Evolutionary conservation across 1,140 invertebrate species (phyloP).

Genomic region (Glossosoma conforme): DNA sequence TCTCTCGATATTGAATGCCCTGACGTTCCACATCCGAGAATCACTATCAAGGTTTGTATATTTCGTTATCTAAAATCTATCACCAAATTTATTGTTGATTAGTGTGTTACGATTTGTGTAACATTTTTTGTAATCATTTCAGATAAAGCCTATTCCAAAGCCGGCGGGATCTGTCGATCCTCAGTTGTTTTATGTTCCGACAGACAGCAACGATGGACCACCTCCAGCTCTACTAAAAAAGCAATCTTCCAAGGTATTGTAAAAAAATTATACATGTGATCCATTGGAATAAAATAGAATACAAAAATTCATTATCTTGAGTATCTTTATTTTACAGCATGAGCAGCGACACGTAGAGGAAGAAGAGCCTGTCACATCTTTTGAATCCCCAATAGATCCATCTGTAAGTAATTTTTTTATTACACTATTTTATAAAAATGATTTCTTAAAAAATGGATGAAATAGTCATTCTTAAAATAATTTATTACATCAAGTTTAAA

Average conservation of each 20-base stretch:
- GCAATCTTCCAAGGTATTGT: conserved; percentile 29
- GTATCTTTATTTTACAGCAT: conserved; percentile 6
- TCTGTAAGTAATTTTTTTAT: no score
- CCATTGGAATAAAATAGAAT: not conserved
- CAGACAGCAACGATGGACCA: conserved; percentile 62
- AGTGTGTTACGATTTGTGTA: not conserved
- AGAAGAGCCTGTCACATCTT: conserved; percentile 12
- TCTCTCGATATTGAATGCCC: conserved; percentile 61
- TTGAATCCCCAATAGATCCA: conserved; percentile 17
- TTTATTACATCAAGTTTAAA: no score
- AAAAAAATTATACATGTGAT: not conserved
- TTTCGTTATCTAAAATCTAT: not conserved
- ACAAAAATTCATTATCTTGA: not conserved
- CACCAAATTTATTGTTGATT: not conserved
- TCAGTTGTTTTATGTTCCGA: conserved; percentile 67
- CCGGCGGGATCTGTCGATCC: conserved; percentile 65
- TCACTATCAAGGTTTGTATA: conserved; percentile 65
- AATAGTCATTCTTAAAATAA: not conserved
- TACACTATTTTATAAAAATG: no score
- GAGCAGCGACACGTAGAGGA: conserved; percentile 15
- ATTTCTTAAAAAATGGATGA: not conserved
- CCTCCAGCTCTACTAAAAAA: conserved; percentile 48
- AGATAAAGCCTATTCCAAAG: conserved; percentile 77
- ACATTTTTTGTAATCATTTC: conserved; percentile 20
- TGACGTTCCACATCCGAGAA: conserved; percentile 62